These are phyloP conservation scores for Cephus cinctus DNA, from an alignment of 1,140 invertebrate genomes.

Conservation along the genomic window DNA sequence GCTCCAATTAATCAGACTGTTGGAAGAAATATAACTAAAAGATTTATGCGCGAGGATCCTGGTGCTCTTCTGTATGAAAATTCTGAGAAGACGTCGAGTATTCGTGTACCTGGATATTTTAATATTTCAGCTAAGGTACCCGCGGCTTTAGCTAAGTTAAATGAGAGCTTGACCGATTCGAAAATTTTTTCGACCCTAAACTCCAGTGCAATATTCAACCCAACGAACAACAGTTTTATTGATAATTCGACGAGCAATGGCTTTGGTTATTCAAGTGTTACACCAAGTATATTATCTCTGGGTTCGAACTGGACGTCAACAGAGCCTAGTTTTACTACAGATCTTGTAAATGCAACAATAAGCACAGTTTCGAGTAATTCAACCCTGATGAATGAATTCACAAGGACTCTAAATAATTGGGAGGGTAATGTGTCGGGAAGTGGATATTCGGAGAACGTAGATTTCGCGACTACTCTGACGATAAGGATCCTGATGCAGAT, in stretches of 20 bases:
- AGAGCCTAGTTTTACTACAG: slow-evolving; percentile 1
- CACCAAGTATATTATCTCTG: too few species aligned
- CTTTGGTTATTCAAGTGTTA: too few species aligned
- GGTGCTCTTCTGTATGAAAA: too few species aligned
- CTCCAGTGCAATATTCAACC: slow-evolving; percentile 14
- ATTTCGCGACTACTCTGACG: slow-evolving; percentile 60
- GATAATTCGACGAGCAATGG: slow-evolving; percentile 15
- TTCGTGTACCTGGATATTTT: too few species aligned
- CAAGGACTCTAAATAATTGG: too few species aligned
- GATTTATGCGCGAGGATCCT: too few species aligned
- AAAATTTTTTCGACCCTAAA: slow-evolving; percentile 22
- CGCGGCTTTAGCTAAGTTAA: too few species aligned
- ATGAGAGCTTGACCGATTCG: slow-evolving; percentile 7
- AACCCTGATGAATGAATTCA: slow-evolving; percentile 5
- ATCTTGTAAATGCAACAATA: neutral
- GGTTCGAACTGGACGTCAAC: neutral
- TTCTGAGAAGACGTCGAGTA: too few species aligned
- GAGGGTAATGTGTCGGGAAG: too few species aligned
- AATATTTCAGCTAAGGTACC: too few species aligned
- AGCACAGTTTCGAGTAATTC: neutral
- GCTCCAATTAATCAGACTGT: neutral
- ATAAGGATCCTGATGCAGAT: slow-evolving; percentile 81
- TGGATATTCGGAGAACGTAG: slow-evolving; percentile 31
- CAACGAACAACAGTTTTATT: slow-evolving; percentile 14
- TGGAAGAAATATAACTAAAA: too few species aligned